Base-by-base conservation (phyloP, 2,797 vertebrate genomes). In the Falco columbarius region DNA sequence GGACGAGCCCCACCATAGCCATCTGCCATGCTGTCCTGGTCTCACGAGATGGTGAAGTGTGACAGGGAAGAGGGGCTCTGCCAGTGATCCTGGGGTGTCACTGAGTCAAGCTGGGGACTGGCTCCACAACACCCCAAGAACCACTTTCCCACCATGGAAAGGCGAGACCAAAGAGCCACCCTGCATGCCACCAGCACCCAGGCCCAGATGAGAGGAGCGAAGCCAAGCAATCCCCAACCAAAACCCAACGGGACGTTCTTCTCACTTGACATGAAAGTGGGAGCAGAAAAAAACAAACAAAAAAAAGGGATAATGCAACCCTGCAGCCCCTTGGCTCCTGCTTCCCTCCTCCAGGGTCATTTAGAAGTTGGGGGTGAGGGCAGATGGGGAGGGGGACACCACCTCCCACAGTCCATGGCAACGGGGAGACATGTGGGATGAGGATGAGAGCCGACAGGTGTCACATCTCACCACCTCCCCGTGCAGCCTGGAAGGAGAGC, bases 11-110 rank as follows among this genome's bases (percentile, higher is more conserved):
- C n/a, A 32, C 49, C 14, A 36, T 44, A 75, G 46, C 52, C 15
- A 47, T 46, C 29, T 72, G 49, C 42, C 6, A 0, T 4, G 21
- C 15, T 4, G 21, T 14, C 32, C 46, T 9, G 20, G 30, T 21
- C 14, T n/a, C 3, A 0, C 1, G 2, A 34, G 29, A 32, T 7
- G n/a, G 32, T 56, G 58, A 42, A 2, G 2, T 1, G 1, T 2
- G 17, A 61, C 1, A 10, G 34, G 21, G n/a, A 71, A 85, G 4
- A 4, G 10, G 22, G 7, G 14, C 38, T 52, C 42, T 76, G 51
- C 9, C 4, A 9, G 20, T 5, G 18, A 52, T 16, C 16, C 10
- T 3, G 10, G 30, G 22, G 13, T 89, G 47, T 30, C 30, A 22
- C 6, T 12, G 29, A 81, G 16, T 27, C 18, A 9, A 89, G 44